Evolutionary conservation across 2,113 vertebrate species (phyloP).

Genomic region (Fulica atra): DNA sequence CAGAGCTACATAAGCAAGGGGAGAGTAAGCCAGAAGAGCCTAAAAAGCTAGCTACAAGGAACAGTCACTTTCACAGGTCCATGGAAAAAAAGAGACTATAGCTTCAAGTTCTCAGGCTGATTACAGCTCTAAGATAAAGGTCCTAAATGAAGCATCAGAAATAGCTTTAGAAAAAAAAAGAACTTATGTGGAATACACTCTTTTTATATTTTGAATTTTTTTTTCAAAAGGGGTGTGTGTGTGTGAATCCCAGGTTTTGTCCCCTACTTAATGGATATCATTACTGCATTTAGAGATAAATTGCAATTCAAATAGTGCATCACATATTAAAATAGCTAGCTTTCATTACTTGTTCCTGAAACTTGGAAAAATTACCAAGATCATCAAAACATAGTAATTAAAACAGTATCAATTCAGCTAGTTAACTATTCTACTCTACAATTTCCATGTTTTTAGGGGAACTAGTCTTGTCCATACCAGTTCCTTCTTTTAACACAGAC

Average conservation of each 20-base stretch:
- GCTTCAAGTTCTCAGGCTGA: not conserved
- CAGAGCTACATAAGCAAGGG: not conserved
- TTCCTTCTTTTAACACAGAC: not conserved
- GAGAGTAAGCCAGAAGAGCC: not conserved
- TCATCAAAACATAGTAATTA: not conserved
- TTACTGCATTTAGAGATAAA: not conserved
- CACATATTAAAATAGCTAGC: not conserved
- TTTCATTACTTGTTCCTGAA: not conserved
- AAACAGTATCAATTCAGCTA: not conserved
- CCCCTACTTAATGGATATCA: not conserved
- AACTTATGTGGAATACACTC: not conserved
- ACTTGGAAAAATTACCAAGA: not conserved
- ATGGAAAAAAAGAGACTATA: not conserved
- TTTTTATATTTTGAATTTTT: not conserved
- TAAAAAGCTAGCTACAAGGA: not conserved
- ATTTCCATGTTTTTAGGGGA: not conserved
- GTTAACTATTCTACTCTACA: not conserved
- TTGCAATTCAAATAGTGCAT: not conserved
- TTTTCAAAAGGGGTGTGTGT: rapidly evolving
- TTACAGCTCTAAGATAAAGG: not conserved
- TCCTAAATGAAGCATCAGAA: not conserved
- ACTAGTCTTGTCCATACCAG: not conserved
- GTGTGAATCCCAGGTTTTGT: not conserved
- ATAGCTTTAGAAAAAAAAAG: not conserved
- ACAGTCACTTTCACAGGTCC: not conserved